Percentiles rank a stretch among this genome's conserved stretches.
Evolutionary conservation across 2,888 invertebrate species (phyloP).

Genomic region (Tiliacea citrago): DNA sequence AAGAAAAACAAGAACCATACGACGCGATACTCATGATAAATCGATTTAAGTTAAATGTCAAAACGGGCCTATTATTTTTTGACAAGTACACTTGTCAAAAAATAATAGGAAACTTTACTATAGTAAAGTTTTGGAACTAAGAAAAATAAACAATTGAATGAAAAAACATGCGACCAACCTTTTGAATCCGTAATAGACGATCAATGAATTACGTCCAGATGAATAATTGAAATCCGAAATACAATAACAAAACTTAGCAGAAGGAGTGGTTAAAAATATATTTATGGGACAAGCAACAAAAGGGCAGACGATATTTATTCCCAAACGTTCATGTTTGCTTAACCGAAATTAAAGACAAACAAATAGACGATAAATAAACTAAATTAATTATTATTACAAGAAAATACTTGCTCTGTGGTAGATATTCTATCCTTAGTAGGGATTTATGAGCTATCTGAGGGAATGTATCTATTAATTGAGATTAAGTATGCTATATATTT

Average conservation of each 20-base stretch:
- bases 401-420: slow-evolving; percentile 47
- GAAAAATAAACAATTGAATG: slow-evolving; percentile 12
- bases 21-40: too few relatives aligned
- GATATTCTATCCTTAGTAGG: slow-evolving; percentile 28
- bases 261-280: slow-evolving; percentile 40
- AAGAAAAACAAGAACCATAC: too few relatives aligned
- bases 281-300: slow-evolving; percentile 38
- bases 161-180: slow-evolving; percentile 7
- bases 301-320: slow-evolving; percentile 46
- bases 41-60: too few relatives aligned
- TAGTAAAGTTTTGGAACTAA: too few relatives aligned
- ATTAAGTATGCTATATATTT: slow-evolving; percentile 47
- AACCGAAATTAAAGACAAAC: slow-evolving; percentile 38
- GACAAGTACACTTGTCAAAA: too few relatives aligned
- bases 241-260: slow-evolving; percentile 37
- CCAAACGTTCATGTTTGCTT: slow-evolving; percentile 46
- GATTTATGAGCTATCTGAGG: slow-evolving; percentile 46
- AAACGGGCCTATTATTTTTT: too few relatives aligned
- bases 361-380: slow-evolving; percentile 51
- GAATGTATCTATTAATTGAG: slow-evolving; percentile 56
- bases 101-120: too few relatives aligned
- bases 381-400: slow-evolving; percentile 53
- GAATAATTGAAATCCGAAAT: slow-evolving; percentile 52
- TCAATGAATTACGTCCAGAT: slow-evolving; percentile 54
- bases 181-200: slow-evolving; percentile 49